Evolutionary conservation across 2,888 invertebrate genomes (phyloP), one percentile per base, ranked within the genome.

Genomic region (Epinotia demarniana): DNA sequence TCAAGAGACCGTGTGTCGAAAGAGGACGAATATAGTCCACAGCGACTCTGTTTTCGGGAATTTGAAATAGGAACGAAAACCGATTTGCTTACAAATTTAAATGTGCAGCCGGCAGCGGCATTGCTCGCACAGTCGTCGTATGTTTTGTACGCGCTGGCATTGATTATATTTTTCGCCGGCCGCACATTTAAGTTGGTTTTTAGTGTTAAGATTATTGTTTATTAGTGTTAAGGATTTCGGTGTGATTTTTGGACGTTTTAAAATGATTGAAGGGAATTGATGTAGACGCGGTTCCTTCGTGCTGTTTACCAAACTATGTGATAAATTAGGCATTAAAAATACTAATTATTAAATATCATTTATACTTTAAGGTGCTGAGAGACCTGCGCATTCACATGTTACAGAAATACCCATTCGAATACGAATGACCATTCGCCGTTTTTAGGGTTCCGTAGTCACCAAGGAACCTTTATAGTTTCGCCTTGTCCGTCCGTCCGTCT

Each of bases 221-320:
- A 33, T 1, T 75, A 75, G 18, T 70, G 2, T 53, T 75, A 71
- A 75, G 64, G 57, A 60, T 60, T 75, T 75, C 75, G 75, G 75
- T 75, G 70, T 69, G 63, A 66, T 75, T 75, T 72, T 74, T 64
- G 69, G 75, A 71, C 53, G 64, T 58, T 75, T 66, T 75, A 74
- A 63, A 75, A 71, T 64, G 70, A 64, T 70, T 70, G 70, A 69
- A 39, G 49, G 73, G 67, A 58, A 60, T 43, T n/a, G 49, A 46
- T 49, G 43, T 49, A 49, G 43, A n/a, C 23, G 57, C 13, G 72
- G 73, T 53, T 66, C 18, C 16, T 60, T 60, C 23, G 18, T 75
- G 64, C 70, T 75, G 70, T 64, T 53, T 75, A 33, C 19, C n/a
- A 53, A n/a, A 46, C 1, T 23, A 43, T 19, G 13, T 33, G 33